Evolutionary conservation across 2,113 vertebrate species (phyloP).

Genomic region (Dromiciops gliroides): DNA sequence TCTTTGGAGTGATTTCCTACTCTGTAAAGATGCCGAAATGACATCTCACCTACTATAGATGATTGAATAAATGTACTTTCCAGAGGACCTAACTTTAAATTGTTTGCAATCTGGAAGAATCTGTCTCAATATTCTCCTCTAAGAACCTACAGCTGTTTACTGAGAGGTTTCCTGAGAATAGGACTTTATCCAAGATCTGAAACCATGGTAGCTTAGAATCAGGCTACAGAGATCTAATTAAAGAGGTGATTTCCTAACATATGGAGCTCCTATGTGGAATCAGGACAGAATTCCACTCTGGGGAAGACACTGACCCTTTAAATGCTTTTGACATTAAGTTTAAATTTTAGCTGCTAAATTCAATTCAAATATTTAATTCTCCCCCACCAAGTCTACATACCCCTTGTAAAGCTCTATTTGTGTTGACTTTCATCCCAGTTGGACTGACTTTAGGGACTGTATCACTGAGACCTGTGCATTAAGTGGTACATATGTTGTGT

Average conservation of each 20-base stretch:
- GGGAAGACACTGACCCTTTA: constrained; percentile 70
- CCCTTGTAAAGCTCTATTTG: constrained; percentile 66
- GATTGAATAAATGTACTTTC: constrained; percentile 39
- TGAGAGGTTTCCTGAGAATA: constrained; percentile 75
- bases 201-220: constrained; percentile 71
- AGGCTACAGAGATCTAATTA: constrained; percentile 80
- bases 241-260: constrained; percentile 79
- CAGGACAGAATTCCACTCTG: constrained; percentile 41
- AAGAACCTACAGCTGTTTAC: constrained; percentile 67
- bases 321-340: constrained; percentile 70
- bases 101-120: constrained; percentile 69
- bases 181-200: constrained; percentile 75
- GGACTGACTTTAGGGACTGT: constrained; percentile 63
- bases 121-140: constrained; percentile 66
- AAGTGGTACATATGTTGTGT: constrained; percentile 81
- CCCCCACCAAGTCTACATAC: constrained; percentile 55
- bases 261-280: constrained; percentile 69
- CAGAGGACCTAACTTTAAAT: constrained; percentile 75
- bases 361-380: constrained; percentile 74
- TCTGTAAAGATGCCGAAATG: constrained; percentile 67
- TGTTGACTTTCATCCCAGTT: constrained; percentile 78
- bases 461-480: constrained; percentile 77
- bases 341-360: constrained; percentile 70
- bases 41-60: constrained; percentile 66
- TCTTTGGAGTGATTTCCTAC: background rate